Evolutionary conservation across 2,888 invertebrate genomes (phyloP), one percentile per base, ranked within the genome.

Genomic region (Nemurella pictetii): DNA sequence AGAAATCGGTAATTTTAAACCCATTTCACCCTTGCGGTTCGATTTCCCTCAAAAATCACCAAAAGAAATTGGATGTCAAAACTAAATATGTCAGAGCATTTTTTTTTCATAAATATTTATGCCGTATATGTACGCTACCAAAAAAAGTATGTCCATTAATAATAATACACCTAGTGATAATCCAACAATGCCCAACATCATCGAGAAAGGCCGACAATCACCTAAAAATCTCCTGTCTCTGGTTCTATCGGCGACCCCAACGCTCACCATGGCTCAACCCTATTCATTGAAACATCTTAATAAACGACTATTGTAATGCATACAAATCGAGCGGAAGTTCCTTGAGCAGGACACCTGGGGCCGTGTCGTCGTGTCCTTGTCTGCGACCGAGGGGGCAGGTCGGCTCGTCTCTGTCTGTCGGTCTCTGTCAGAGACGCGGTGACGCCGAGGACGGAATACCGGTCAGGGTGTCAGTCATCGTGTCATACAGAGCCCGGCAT

Each of bases 241-340:
- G n/a, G n/a, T n/a, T 80, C 32, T 35, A 25, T 25, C 20, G 5
- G 75, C 75, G 26, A 55, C 55, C 55, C 55, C 55, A 55, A n/a
- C n/a, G n/a, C n/a, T n/a, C 36, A 7, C 36, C 9, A 74, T 5
- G 25, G 28, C 78, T 78, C 78, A 78, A 78, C 78, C 78, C 78
- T 78, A 27, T 78, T 78, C 78, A 78, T 30, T 20, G 78, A 78
- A 78, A 78, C 30, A 15, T 78, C 78, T 78, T 78, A 78, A 78
- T 78, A 78, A 78, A 78, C 78, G 78, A 30, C 29, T 78, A 78
- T 78, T 78, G 78, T 78, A 55, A 55, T 55, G 55, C 55, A 55
- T 12, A n/a, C 30, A 30, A 75, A 26, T 74, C 29, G n/a, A 30
- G 30, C 78, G 78, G 78, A 78, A 78, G 78, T 75, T n/a, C 28